These are phyloP conservation scores for Eulemur coronatus DNA, from an alignment of 2,797 vertebrate species.

Conservation along the genomic window DNA sequence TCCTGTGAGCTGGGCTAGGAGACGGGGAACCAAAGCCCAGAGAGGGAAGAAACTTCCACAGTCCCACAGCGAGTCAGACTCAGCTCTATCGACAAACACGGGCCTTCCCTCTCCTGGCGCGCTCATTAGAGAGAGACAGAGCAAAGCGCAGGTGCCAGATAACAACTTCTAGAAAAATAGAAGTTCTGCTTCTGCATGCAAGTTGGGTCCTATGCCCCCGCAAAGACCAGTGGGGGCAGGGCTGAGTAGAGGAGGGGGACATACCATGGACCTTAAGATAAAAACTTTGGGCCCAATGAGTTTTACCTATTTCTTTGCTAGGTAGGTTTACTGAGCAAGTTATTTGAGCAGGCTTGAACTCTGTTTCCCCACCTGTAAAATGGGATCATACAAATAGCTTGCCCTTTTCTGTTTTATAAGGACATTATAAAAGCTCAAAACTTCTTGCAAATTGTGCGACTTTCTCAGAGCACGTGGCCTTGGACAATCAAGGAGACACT, in stretches of 20 bases:
- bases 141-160: background rate
- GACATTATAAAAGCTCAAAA: background rate
- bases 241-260: rapidly evolving
- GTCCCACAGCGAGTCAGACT: background rate
- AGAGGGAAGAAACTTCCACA: background rate
- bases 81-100: rapidly evolving
- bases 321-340: background rate
- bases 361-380: background rate
- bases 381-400: background rate
- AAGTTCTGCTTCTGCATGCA: background rate
- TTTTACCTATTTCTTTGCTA: background rate
- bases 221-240: too few relatives aligned
- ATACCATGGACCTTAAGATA: rapidly evolving
- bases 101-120: background rate
- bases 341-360: background rate
- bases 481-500: too few relatives aligned
- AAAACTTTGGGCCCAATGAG: background rate
- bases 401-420: background rate
- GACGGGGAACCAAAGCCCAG: background rate
- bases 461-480: background rate
- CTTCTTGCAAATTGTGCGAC: background rate
- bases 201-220: too few relatives aligned
- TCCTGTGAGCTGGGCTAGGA: background rate
- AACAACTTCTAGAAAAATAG: background rate
- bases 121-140: background rate